These are phyloP conservation scores for Eolophus roseicapilla DNA, from an alignment of 2,113 vertebrate genomes.

Conservation along the genomic window DNA sequence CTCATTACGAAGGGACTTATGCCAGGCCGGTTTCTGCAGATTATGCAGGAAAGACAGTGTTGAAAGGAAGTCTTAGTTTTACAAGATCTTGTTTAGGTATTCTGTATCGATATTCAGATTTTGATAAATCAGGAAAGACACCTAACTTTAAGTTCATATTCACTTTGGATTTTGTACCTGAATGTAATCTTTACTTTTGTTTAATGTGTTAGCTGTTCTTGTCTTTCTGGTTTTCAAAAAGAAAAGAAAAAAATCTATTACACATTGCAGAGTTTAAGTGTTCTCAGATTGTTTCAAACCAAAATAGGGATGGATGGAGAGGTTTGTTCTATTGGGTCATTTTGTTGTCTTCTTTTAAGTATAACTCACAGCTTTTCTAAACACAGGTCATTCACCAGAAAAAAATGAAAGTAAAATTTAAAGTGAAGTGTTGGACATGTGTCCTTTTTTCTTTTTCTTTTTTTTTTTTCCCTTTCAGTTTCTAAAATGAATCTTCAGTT, in stretches of 20 bases:
- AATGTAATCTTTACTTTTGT: neutral
- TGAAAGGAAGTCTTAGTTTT: neutral
- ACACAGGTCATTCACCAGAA: neutral
- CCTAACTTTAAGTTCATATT: neutral
- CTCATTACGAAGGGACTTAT: neutral
- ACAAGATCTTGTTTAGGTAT: neutral
- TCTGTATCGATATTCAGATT: neutral
- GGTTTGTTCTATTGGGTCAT: neutral
- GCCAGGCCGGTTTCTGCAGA: neutral
- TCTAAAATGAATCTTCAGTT: slow-evolving; percentile 29
- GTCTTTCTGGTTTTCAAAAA: neutral
- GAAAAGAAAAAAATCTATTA: neutral
- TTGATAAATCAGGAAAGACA: neutral
- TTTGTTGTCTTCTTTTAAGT: neutral
- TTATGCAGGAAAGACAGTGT: neutral
- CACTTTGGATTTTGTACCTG: neutral
- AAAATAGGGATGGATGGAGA: neutral
- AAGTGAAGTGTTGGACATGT: neutral
- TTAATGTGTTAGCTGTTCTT: neutral
- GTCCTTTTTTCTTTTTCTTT: neutral
- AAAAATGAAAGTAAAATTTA: slow-evolving; percentile 32
- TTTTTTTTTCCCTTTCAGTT: slow-evolving; percentile 3
- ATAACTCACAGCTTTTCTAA: neutral
- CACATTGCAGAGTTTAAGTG: neutral
- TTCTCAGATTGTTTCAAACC: neutral